Evolutionary conservation across 2,113 vertebrate species (phyloP), one percentile per base, ranked within the genome.

Genomic region (Odocoileus virginianus): DNA sequence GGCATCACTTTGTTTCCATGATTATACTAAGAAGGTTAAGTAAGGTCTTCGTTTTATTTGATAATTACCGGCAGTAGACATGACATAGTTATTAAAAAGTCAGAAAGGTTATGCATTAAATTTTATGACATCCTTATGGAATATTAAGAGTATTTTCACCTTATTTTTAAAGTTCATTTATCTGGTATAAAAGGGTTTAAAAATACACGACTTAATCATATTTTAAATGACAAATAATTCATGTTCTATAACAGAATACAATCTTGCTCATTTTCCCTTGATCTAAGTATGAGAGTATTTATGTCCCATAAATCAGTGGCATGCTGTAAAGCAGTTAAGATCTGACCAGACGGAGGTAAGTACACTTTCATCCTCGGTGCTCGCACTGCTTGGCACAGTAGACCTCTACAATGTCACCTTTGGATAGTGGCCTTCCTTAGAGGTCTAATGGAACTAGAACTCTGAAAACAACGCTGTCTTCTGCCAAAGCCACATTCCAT

Each of bases 21-120:
- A 91, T 61, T 88, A 85, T 19, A 12, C 25, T 84, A 55, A 87
- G 50, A 83, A 83, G 57, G 45, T 82, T 90, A 92, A 93, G 17
- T 47, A 55, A 95, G 28, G 25, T 67, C 33, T 90, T 84, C 36
- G 7, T 10, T 92, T 96, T 79, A 81, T 61, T 94, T 50, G 45
- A 67, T 58, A 85, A 94, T 96, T 96, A 54, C 0, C 1, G 55
- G 21, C 30, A 89, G 43, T 60, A 82, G 52, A 87, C 54, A 78
- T 82, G 87, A 45, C n/a, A 88, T 19, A 78, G 50, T 91, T 45
- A 82, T 92, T 94, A 74, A 78, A 93, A 96, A 93, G 50, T 78
- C 92, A 92, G 21, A 17, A 89, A 94, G 19, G 30, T 90, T 89
- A 40, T 40, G 6, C 76, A 67, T 76, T 64, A 92, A 90, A 61